Evolutionary conservation across 2,113 vertebrate species (phyloP).

Genomic region (Macheiramphus alcinus): DNA sequence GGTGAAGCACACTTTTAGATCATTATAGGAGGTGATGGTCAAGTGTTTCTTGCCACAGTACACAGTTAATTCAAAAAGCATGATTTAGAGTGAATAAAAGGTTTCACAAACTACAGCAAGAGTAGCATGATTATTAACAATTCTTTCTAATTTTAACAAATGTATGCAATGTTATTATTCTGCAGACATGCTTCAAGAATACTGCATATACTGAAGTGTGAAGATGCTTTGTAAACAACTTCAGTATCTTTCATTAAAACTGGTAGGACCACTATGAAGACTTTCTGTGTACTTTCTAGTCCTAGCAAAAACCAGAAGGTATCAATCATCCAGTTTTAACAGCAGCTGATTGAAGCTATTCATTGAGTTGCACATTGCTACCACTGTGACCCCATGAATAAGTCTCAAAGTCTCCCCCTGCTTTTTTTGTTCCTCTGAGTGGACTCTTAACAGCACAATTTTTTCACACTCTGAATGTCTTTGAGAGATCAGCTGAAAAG

Average conservation of each 20-base stretch:
- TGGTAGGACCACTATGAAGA: slow-evolving; percentile 33
- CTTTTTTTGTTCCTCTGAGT: slow-evolving; percentile 84
- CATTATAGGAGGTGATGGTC: neutral
- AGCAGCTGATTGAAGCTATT: slow-evolving; percentile 84
- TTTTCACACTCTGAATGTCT: slow-evolving; percentile 72
- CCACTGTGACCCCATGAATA: slow-evolving; percentile 79
- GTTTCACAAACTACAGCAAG: neutral
- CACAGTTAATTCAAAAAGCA: neutral
- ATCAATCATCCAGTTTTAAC: slow-evolving; percentile 88
- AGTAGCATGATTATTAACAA: neutral
- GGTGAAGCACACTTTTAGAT: neutral
- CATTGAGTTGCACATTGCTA: slow-evolving; percentile 77
- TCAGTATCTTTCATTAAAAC: slow-evolving; percentile 39
- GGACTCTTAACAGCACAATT: slow-evolving; percentile 78
- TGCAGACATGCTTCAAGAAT: neutral
- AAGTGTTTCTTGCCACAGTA: neutral
- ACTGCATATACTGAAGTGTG: neutral
- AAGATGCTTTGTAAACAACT: slow-evolving; percentile 21
- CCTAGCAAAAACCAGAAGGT: slow-evolving; percentile 54
- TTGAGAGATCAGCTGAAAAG: slow-evolving; percentile 79
- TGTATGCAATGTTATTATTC: neutral
- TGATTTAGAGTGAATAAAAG: neutral
- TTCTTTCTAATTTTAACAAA: neutral
- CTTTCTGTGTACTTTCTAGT: slow-evolving; percentile 8
- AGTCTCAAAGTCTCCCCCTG: slow-evolving; percentile 67